Percentiles rank a stretch among this genome's conserved stretches.
Conservation (phyloP, 2,888 invertebrate species). For the Mesorhabditis belari region DNA sequence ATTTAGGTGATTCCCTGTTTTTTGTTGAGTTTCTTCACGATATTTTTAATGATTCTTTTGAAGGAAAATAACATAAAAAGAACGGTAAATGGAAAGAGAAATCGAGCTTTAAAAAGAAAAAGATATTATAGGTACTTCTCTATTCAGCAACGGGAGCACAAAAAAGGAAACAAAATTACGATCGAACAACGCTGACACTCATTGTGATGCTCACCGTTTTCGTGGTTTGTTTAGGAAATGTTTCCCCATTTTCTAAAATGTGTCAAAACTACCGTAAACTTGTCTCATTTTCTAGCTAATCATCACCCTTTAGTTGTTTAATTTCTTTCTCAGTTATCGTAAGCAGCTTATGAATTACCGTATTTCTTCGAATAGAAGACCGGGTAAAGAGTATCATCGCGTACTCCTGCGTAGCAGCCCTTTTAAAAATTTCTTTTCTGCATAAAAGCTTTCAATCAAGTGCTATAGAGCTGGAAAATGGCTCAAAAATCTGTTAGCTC, state of each 20-base stretch:
- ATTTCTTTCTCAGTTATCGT: too few species aligned
- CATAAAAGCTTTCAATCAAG: too few species aligned
- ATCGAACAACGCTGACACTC: slow-evolving; percentile 10
- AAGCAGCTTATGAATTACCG: too few species aligned
- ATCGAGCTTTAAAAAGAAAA: background rate
- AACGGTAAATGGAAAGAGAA: background rate
- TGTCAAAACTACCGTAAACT: too few species aligned
- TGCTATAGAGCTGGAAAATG: too few species aligned
- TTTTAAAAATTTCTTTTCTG: too few species aligned
- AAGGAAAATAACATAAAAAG: slow-evolving; percentile 8
- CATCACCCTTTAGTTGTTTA: slow-evolving; percentile 57
- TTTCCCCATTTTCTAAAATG: slow-evolving; percentile 63
- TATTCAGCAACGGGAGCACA: slow-evolving; percentile 5
- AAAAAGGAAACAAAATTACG: slow-evolving; percentile 5
- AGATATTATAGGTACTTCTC: slow-evolving; percentile 3
- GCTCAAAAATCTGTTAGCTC: too few species aligned
- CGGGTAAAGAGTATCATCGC: too few species aligned
- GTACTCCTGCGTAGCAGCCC: too few species aligned
- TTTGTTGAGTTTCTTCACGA: slow-evolving; percentile 12
- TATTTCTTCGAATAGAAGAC: too few species aligned
- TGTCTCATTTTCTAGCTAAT: slow-evolving; percentile 70
- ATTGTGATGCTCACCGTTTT: slow-evolving; percentile 11
- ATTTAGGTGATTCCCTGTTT: slow-evolving; percentile 13
- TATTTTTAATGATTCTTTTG: slow-evolving; percentile 8
- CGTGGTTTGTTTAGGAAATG: slow-evolving; percentile 2